phyloP scores from a whole-genome alignment of 2,113 vertebrate genomes.

The Recurvirostra avosetta region DNA sequence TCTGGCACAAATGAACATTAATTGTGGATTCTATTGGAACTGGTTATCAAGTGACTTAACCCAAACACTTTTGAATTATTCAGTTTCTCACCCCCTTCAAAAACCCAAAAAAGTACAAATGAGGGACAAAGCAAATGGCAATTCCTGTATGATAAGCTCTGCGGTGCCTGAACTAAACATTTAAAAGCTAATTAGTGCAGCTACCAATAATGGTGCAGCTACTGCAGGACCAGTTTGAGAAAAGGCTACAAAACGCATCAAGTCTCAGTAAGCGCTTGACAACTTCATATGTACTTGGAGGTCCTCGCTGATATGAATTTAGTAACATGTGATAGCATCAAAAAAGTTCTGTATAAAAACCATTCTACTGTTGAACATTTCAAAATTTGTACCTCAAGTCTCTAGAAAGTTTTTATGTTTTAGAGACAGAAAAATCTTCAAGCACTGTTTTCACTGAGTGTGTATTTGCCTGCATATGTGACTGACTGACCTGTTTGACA shows the following conservation, averaged over 20 bases:
- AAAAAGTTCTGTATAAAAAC: not conserved
- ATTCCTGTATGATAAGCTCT: not conserved
- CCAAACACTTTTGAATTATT: not conserved
- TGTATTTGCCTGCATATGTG: not conserved
- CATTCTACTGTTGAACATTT: not conserved
- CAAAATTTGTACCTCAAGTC: not conserved
- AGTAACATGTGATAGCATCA: not conserved
- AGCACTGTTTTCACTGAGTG: not conserved
- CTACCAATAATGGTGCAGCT: not conserved
- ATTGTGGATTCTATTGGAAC: not conserved
- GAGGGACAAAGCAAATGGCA: not conserved
- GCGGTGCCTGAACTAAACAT: not conserved
- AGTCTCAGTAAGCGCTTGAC: not conserved
- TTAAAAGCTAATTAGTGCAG: not conserved
- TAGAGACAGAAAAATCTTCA: not conserved
- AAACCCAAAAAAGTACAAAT: not conserved
- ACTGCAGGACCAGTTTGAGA: not conserved
- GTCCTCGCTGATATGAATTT: not conserved
- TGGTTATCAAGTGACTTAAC: not conserved
- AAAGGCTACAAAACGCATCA: not conserved
- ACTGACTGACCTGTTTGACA: not conserved
- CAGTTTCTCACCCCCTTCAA: rapidly evolving
- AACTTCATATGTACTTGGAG: not conserved
- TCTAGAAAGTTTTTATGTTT: not conserved
- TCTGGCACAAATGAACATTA: not conserved